Evolutionary conservation across 2,888 invertebrate genomes (phyloP).

Genomic region (Iphiclides podalirius): DNA sequence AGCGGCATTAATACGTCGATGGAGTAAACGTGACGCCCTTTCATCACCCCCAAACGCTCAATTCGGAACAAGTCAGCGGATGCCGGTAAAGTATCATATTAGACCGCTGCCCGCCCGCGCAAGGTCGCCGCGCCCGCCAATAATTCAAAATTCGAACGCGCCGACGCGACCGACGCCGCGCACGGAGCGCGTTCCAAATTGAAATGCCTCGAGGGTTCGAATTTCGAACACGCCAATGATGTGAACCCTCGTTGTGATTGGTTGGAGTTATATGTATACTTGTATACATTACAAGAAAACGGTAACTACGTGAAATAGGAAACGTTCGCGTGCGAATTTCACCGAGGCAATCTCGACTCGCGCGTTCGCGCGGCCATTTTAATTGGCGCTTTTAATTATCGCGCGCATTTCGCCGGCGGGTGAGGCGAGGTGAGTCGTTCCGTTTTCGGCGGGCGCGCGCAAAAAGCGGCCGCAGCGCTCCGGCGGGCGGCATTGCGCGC

Average conservation of each 20-base stretch:
- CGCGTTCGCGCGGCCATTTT: conserved; percentile 9
- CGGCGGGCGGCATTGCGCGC: conserved; percentile 38
- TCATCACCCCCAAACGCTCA: conserved; percentile 41
- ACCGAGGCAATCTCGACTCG: too few relatives aligned
- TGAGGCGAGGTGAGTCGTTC: conserved; percentile 45
- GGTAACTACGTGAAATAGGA: too few relatives aligned
- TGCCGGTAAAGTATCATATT: too few relatives aligned
- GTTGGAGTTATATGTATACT: too few relatives aligned
- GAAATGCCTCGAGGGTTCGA: conserved; percentile 48
- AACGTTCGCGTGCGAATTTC: too few relatives aligned
- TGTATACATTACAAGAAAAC: too few relatives aligned
- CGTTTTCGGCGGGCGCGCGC: conserved; percentile 52
- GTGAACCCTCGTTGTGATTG: conserved; percentile 44
- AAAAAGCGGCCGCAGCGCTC: conserved; percentile 45
- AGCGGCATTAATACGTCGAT: conserved; percentile 63
- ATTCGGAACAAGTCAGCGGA: too few relatives aligned
- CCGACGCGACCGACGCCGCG: conserved; percentile 25
- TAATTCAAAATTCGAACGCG: conserved; percentile 39
- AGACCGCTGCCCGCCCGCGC: conserved; percentile 9
- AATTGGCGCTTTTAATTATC: conserved; percentile 32
- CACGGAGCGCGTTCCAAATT: conserved; percentile 43
- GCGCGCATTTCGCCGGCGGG: conserved; percentile 30
- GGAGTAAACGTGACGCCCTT: conserved; percentile 58
- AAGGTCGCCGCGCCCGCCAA: conserved; percentile 36
- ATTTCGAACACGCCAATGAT: conserved; percentile 62